Evolutionary conservation across 2,888 invertebrate species (phyloP), one percentile per base, ranked within the genome.

Genomic region (Brachylomia viminalis): DNA sequence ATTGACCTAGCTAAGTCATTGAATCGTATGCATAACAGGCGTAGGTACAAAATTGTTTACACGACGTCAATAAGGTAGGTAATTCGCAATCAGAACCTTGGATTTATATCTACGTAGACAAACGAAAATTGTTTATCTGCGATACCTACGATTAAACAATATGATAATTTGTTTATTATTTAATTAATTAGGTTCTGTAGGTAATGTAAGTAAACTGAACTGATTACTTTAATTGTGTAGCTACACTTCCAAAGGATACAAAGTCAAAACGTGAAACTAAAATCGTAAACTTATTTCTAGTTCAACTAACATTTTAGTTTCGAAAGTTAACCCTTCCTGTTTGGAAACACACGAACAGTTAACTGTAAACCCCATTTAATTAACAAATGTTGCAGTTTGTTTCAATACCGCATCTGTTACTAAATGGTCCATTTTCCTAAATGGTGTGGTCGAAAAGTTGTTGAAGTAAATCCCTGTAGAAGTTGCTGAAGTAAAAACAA

Each of bases 371-470:
- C 5, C 58, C 52, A 73, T 79, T 87, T 71, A 75, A 82, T 79
- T 72, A 17, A 80, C 52, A 47, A 82, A 84, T 79, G 75, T 79
- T 72, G 42, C 66, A 72, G 79, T 83, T 78, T 77, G 72, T 82
- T 85, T 30, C 13, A 30, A 49, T 38, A 13, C 67, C 61, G n/a
- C 73, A 71, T 23, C 66, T 66, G 75, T 75, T 77, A 64, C 64
- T 30, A 69, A 77, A 64, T 62, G 66, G 49, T 59, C 54, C 47
- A n/a, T 73, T 83, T 78, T 66, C 38, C 72, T 62, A 42, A 47
- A 79, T 65, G 64, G 67, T 68, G 77, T 76, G 83, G 67, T 66
- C 65, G 42, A 75, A 84, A 86, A 84, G 59, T 85, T 54, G 11
- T 54, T 52, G 33, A 33, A 33, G 17, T 38, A 77, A 59, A 64